Percentiles rank a stretch among this genome's conserved stretches.
phyloP scores from a whole-genome alignment of 2,113 vertebrate species.

The Nanger granti region DNA sequence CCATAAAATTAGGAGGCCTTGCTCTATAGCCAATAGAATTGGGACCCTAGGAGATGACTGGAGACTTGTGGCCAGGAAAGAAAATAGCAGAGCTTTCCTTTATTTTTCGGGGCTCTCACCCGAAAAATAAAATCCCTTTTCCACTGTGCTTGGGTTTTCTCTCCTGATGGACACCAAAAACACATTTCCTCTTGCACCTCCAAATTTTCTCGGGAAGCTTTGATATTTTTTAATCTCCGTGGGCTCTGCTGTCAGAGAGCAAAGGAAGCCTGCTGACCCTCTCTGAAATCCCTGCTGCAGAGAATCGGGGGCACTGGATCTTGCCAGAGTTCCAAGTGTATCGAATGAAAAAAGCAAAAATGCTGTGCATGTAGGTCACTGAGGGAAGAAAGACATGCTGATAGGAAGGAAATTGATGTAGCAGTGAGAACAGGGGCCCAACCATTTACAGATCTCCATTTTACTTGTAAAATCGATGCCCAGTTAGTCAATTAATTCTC shows the following conservation, averaged over 20 bases:
- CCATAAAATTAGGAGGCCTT: not conserved
- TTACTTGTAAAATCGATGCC: not conserved
- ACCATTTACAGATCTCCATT: not conserved
- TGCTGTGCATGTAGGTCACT: not conserved
- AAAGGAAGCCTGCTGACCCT: not conserved
- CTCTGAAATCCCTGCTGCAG: slow-evolving; percentile 10
- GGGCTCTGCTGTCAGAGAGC: not conserved
- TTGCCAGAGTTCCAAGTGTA: slow-evolving; percentile 25
- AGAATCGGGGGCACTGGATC: not conserved
- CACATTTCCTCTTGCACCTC: not conserved
- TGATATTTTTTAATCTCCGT: not conserved
- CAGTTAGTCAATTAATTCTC: not conserved
- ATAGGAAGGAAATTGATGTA: not conserved
- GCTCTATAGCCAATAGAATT: not conserved
- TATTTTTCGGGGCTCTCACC: not conserved
- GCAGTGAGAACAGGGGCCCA: not conserved
- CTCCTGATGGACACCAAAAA: not conserved
- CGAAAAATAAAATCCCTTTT: slow-evolving; percentile 11
- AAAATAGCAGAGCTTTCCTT: not conserved
- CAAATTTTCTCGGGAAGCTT: not conserved
- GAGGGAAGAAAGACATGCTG: not conserved
- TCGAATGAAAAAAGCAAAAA: slow-evolving; percentile 36
- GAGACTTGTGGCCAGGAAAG: not conserved
- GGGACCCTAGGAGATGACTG: not conserved
- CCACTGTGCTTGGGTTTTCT: not conserved